Evolutionary conservation across 1,140 invertebrate species (phyloP), one percentile per base, ranked within the genome.

Genomic region (Macrosteles quadrilineatus): DNA sequence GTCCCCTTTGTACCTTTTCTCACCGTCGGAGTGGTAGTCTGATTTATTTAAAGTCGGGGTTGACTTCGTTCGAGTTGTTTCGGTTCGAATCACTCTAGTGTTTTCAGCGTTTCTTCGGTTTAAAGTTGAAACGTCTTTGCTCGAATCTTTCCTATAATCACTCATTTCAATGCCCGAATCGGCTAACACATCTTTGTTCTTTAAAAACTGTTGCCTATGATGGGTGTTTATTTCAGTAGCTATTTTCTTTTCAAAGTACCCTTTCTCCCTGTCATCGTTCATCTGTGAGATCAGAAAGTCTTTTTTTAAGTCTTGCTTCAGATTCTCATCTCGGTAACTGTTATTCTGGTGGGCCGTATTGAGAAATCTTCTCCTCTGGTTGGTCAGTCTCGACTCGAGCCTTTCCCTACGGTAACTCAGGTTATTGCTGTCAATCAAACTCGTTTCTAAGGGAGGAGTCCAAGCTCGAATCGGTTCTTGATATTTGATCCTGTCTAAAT

Each of bases 371-470:
- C 87, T 79, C 43, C 85, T 83, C 71, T 88, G 87, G 30, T 70
- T 32, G 50, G 68, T 59, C 47, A 89, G 86, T 63, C 89, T 84
- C 0, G 90, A 91, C 77, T 92, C 91, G 2, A 92, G 81, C n/a
- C 89, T 81, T 50, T 91, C 87, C 23, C 91, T 81, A 30, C 90
- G 81, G n/a, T 88, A 86, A 76, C 89, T 90, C 40, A 91, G 73
- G 73, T 90, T 87, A n/a, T 78, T 80, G 21, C 80, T 80, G 30
- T 72, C 65, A 11, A 62, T 69, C 40, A 63, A 67, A 53, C 55
- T 67, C 62, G 63, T 69, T 31, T 73, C 72, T 36, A 59, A 66
- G 36, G 31, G 50, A 29, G 53, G 47, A 12, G 40, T 45, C 36
- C 65, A 45, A 55, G 62, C 23, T 59, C 55, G 12, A 29, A 59